phyloP scores from a whole-genome alignment of 2,797 vertebrate species.

The Cygnus olor region DNA sequence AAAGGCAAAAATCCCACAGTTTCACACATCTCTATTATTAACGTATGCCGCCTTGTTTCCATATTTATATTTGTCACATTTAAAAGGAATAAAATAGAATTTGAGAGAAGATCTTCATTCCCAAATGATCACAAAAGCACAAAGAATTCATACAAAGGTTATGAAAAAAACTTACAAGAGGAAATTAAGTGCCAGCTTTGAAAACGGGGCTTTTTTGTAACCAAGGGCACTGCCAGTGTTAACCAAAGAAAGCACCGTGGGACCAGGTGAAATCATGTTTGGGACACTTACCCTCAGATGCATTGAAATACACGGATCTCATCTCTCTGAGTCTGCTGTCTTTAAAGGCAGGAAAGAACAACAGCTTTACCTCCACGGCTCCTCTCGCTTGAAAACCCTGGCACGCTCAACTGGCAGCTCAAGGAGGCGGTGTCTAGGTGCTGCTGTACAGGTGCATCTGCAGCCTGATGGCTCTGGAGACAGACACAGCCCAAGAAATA shows the following conservation, averaged over 20 bases:
- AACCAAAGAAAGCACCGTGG: fast-evolving
- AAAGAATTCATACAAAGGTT: conserved; percentile 68
- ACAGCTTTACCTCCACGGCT: not conserved
- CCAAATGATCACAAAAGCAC: conserved; percentile 54
- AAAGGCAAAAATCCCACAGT: conserved; percentile 15
- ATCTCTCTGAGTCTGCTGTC: not conserved
- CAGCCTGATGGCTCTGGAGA: not conserved
- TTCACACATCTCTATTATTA: conserved; percentile 62
- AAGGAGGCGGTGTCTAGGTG: conserved; percentile 7
- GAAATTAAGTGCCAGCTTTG: conserved; percentile 47
- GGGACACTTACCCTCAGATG: not conserved
- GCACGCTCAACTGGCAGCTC: conserved; percentile 51
- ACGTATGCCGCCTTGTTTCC: conserved; percentile 70
- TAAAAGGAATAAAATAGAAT: conserved; percentile 71
- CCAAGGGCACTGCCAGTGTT: not conserved
- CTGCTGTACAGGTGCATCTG: conserved; percentile 12
- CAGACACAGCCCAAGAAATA: not conserved
- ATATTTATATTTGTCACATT: conserved; percentile 73
- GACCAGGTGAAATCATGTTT: not conserved
- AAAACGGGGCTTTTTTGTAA: not conserved
- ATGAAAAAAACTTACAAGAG: conserved; percentile 58
- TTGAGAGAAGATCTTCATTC: conserved; percentile 68
- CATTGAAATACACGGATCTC: not conserved
- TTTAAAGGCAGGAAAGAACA: not conserved
- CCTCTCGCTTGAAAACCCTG: not conserved